Conservation (phyloP, 2,888 invertebrate species). For the Tineola bisselliella region DNA sequence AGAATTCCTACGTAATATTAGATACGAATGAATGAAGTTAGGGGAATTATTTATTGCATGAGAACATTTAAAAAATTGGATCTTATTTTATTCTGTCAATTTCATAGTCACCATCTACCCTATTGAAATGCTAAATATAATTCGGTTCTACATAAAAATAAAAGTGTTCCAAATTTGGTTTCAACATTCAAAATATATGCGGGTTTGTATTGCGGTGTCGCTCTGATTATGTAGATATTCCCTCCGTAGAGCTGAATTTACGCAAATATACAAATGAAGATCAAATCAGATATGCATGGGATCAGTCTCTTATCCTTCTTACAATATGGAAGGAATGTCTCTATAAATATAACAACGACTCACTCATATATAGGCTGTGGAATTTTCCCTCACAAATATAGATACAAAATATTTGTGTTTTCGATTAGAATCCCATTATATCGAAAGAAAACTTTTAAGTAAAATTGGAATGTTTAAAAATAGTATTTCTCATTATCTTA, state of each 20-base stretch:
- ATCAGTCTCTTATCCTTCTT: slow-evolving; percentile 48
- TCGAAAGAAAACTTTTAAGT: not conserved
- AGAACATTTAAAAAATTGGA: too few species aligned
- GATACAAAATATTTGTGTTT: not conserved
- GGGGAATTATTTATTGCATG: not conserved
- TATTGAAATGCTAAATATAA: not conserved
- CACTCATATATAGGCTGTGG: not conserved
- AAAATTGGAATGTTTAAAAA: not conserved
- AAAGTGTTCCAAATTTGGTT: not conserved
- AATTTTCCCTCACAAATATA: not conserved
- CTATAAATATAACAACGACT: not conserved
- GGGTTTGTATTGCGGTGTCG: slow-evolving; percentile 43
- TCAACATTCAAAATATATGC: slow-evolving; percentile 15
- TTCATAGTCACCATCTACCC: too few species aligned
- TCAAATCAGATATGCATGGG: slow-evolving; percentile 59
- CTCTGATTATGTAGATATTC: slow-evolving; percentile 56
- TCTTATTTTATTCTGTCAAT: too few species aligned
- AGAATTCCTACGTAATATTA: slow-evolving; percentile 7
- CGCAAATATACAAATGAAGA: slow-evolving; percentile 56
- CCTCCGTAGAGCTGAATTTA: slow-evolving; percentile 46
- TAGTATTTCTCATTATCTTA: not conserved
- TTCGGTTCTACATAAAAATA: not conserved
- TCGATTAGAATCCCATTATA: not conserved
- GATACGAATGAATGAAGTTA: not conserved
- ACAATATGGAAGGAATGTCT: slow-evolving; percentile 33